These are phyloP conservation scores for Ceuthmochares aereus DNA, from an alignment of 2,113 vertebrate species.

Conservation along the genomic window DNA sequence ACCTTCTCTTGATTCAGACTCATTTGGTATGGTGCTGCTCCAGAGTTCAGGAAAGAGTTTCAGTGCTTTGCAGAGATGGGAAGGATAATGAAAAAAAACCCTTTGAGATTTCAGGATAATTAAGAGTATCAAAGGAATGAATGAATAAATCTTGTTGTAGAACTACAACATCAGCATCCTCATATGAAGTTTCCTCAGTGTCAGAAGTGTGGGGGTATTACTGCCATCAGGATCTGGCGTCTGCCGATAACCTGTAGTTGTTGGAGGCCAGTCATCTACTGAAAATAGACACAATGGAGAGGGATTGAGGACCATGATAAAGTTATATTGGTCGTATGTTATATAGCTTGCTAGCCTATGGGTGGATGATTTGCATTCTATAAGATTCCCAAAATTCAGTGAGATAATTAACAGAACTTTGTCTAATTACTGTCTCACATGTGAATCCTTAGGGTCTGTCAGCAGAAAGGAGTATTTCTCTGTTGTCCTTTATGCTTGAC, in stretches of 20 bases:
- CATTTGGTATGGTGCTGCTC: neutral
- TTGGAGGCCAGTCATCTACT: neutral
- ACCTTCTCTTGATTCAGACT: neutral
- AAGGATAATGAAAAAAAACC: neutral
- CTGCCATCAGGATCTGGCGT: rapidly evolving
- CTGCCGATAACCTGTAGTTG: neutral
- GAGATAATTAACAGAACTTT: neutral
- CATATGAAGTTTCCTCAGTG: rapidly evolving
- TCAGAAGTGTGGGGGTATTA: rapidly evolving
- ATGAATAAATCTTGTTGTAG: neutral
- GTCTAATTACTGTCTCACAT: neutral
- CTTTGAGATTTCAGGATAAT: neutral
- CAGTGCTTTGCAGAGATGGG: neutral
- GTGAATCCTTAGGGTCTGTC: neutral
- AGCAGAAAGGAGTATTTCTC: neutral
- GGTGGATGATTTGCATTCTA: neutral
- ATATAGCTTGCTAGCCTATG: neutral
- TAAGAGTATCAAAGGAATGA: neutral
- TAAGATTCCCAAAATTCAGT: neutral
- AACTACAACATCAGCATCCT: neutral
- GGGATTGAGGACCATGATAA: neutral
- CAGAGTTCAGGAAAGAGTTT: neutral
- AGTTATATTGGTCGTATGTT: neutral
- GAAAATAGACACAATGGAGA: rapidly evolving
- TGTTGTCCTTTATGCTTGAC: neutral